Evolutionary conservation across 2,113 vertebrate species (phyloP).

Genomic region (Planiliza haematocheilus): DNA sequence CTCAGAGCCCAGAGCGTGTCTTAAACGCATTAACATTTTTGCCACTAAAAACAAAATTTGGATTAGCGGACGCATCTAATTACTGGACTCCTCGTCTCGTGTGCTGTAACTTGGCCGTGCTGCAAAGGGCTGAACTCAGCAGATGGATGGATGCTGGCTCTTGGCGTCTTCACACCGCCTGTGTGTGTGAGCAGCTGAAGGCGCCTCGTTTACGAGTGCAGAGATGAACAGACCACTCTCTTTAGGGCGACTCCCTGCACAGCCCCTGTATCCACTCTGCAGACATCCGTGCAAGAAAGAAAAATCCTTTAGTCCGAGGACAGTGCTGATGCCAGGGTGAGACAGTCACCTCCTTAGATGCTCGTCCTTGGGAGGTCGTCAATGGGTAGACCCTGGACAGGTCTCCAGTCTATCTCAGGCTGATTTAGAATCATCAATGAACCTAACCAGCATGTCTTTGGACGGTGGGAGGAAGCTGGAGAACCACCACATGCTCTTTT

Average conservation of each 20-base stretch:
- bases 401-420: too few relatives aligned
- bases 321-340: too few relatives aligned
- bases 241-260: slow-evolving; percentile 14
- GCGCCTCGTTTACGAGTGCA: slow-evolving; percentile 36
- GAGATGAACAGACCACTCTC: slow-evolving; percentile 22
- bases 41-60: slow-evolving; percentile 26
- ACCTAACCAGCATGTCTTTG: too few relatives aligned
- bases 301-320: slow-evolving; percentile 35
- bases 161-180: slow-evolving; percentile 57
- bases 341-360: background rate
- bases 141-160: slow-evolving; percentile 69
- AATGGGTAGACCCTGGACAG: too few relatives aligned
- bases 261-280: background rate
- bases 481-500: too few relatives aligned
- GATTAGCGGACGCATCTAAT: slow-evolving; percentile 46
- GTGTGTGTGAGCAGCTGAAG: slow-evolving; percentile 43
- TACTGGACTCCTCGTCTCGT: too few relatives aligned
- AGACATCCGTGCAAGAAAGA: background rate
- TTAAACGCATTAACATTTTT: slow-evolving; percentile 23
- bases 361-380: too few relatives aligned
- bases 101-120: slow-evolving; percentile 50
- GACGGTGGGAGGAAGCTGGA: too few relatives aligned
- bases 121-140: slow-evolving; percentile 65
- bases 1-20: slow-evolving; percentile 4
- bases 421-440: too few relatives aligned